Evolutionary conservation across 1,140 invertebrate genomes (phyloP), one percentile per base, ranked within the genome.

Genomic region (Drosophila carrolli): DNA sequence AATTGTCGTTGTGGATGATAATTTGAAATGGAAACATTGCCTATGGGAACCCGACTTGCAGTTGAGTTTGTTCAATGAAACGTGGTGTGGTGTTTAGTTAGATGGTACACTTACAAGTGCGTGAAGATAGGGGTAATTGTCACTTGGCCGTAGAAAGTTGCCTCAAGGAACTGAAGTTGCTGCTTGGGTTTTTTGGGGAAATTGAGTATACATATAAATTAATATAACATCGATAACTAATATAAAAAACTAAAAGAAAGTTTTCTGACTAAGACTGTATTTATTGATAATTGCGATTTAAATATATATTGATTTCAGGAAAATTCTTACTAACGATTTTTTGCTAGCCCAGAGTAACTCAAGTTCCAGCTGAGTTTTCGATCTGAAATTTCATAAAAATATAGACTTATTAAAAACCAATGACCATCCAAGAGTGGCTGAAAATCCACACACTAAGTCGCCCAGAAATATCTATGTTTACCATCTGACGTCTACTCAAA

Each of bases 1-100:
- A 58, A 72, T 71, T 71, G 53, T 71, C 68, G 66, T 23, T 56
- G 63, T 7, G 41, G 66, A 58, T 72, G 68, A 71, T 72, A 72
- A 72, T 72, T 72, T 44, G 66, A 72, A 72, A 72, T 16, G 66
- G 43, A 72, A 72, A 72, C 66, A 72, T 27, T 41, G 23, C 16
- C 40, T 44, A 55, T 55, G 60, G 60, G 59, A 62, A 53, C 43
- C 16, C n/a, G 50, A 10, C n/a, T 38, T 14, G 13, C 14, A 13
- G 27, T 9, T 32, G 5, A 14, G 10, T 23, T 47, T 32, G 29
- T 14, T 38, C 61, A 54, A 32, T 38, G 62, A 47, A 68, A 46
- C 62, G 66, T 55, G 61, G 19, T n/a, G 8, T 27, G 27, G 19
- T 56, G 62, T 40, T 70, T 55, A 70, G 32, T 70, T 56, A 35